Evolutionary conservation across 2,888 invertebrate species (phyloP), one percentile per base, ranked within the genome.

Genomic region (Protodeltote pygarga): DNA sequence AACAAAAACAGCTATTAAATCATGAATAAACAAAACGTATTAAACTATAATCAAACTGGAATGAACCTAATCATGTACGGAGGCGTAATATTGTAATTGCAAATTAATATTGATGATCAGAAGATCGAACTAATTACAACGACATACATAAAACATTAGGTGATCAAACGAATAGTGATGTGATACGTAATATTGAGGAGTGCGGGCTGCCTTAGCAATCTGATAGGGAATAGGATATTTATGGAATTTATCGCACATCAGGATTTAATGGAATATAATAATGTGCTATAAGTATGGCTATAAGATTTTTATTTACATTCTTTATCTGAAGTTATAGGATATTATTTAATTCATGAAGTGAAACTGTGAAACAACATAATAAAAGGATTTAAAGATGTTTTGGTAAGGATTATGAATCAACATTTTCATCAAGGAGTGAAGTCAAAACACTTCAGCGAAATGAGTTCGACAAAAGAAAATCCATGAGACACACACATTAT

Each of bases 101-200:
- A 72, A 77, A 81, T 85, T 83, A 83, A 83, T 84, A 84, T 84
- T 83, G 80, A 83, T 84, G 75, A 74, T 70, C 67, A 50, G 35
- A 48, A 58, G 71, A 72, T 75, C 72, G 73, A 71, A 67, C 67
- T 75, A 71, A 81, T 79, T 77, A 77, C 53, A 42, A 58, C 45
- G 38, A 38, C 46, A 70, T 79, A 78, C 73, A 81, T 80, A 73
- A 79, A 72, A 79, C 75, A 81, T 80, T 61, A 76, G 63, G 41
- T 65, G 65, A 68, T 73, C 55, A 65, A 69, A 66, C 63, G 54
- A 49, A 50, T 54, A 34, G 16, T 57, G 25, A 49, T 41, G 33
- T 42, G 46, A 53, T 42, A 41, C 34, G 42, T 46, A 37, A 33
- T 59, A 33, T 35, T 10, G 35, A 39, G 41, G 25, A 47, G 33